Conservation (phyloP, 1,140 invertebrate species). For the Pseudomyrmex sp. region DNA sequence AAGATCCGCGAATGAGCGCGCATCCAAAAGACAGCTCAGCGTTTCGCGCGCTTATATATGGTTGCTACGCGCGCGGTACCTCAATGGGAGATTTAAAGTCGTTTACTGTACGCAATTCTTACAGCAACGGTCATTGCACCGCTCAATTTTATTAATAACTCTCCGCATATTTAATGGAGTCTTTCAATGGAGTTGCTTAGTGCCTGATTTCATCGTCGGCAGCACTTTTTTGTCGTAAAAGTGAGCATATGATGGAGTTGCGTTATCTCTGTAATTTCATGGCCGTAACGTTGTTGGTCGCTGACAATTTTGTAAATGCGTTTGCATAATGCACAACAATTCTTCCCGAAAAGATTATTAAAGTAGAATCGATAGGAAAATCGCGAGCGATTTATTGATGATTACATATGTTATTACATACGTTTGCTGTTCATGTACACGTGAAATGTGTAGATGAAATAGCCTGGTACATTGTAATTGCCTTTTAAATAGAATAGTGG, state of each 20-base stretch:
- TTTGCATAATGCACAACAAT: not conserved
- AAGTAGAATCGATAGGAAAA: slow-evolving; percentile 18
- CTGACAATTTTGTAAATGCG: slow-evolving; percentile 9
- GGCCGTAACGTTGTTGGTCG: slow-evolving; percentile 14
- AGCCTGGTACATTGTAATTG: not conserved
- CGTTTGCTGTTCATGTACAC: too few relatives aligned
- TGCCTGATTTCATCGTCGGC: slow-evolving; percentile 36
- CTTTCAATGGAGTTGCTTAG: not conserved
- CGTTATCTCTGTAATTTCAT: slow-evolving; percentile 41
- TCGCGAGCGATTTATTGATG: slow-evolving; percentile 17
- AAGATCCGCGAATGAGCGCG: too few relatives aligned
- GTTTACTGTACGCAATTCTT: slow-evolving; percentile 35
- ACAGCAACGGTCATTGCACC: slow-evolving; percentile 4
- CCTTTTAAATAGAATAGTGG: not conserved
- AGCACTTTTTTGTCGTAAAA: not conserved
- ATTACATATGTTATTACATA: not conserved
- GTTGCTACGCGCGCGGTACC: too few relatives aligned
- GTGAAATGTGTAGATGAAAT: not conserved
- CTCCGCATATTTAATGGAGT: not conserved
- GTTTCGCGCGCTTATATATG: too few relatives aligned
- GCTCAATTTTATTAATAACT: slow-evolving; percentile 32
- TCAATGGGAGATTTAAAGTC: not conserved
- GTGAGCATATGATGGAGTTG: not conserved
- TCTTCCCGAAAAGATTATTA: slow-evolving; percentile 4
- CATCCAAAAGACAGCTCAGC: too few relatives aligned